phyloP scores from a whole-genome alignment of 2,888 invertebrate genomes.

The Volucella bombylans region DNA sequence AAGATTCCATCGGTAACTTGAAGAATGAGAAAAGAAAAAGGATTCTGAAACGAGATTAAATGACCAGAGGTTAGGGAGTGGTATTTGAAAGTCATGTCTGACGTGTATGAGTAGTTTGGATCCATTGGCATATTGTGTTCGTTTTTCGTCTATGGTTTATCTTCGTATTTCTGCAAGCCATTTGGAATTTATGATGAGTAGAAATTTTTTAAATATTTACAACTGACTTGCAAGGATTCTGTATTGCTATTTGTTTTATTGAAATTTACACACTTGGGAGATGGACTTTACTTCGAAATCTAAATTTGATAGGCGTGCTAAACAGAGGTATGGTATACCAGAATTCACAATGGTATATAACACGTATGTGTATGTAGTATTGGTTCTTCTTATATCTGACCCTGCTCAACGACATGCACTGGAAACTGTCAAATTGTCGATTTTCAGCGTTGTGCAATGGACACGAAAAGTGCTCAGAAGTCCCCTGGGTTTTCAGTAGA shows the following conservation, averaged over 20 bases:
- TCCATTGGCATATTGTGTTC: neutral
- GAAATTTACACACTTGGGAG: neutral
- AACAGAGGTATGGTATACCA: no score
- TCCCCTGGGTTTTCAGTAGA: no score
- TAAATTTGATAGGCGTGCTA: no score
- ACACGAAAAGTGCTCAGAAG: no score
- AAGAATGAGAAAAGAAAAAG: constrained; percentile 22
- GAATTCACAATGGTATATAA: no score
- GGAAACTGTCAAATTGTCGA: no score
- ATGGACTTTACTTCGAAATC: neutral
- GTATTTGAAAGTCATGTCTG: constrained; percentile 18
- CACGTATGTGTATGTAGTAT: no score
- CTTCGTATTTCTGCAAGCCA: neutral
- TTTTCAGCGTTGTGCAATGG: no score
- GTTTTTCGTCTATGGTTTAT: neutral
- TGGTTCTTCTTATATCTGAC: no score
- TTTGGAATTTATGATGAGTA: constrained; percentile 41
- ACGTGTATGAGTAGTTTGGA: constrained; percentile 11
- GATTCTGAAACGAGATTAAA: neutral
- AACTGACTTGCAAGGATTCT: neutral
- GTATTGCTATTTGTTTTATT: neutral
- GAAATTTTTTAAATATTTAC: constrained; percentile 13
- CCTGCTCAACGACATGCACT: no score
- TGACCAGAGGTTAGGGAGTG: neutral
- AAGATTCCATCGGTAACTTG: constrained; percentile 39